Evolutionary conservation across 2,797 vertebrate species (phyloP).

Genomic region (Euphonia xanthogaster): DNA sequence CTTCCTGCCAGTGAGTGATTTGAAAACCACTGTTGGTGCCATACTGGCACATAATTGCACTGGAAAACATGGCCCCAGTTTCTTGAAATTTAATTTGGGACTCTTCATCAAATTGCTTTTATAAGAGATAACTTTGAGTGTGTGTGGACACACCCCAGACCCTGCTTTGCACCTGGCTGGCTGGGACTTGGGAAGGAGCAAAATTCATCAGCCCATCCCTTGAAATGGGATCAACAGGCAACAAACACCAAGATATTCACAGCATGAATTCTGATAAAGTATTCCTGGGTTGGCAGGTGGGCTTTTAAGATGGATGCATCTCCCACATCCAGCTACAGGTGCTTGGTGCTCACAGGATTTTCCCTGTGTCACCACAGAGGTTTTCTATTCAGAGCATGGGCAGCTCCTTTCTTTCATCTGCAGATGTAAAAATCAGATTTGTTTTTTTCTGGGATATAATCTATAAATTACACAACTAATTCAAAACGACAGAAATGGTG

Average conservation of each 20-base stretch:
- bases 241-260: neutral
- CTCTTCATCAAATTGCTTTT: neutral
- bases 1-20: neutral
- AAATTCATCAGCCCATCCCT: neutral
- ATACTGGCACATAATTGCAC: neutral
- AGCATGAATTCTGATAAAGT: neutral
- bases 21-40: neutral
- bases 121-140: neutral
- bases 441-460: neutral
- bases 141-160: neutral
- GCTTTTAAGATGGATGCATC: neutral
- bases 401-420: neutral
- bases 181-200: neutral
- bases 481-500: neutral
- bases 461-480: neutral
- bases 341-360: neutral
- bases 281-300: neutral
- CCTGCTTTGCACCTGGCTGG: neutral
- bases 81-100: neutral
- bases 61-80: neutral
- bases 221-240: neutral
- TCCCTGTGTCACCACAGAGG: rapidly evolving
- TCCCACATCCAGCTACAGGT: neutral
- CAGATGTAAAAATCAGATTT: neutral
- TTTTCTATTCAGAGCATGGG: neutral